Percentiles rank a stretch among this genome's conserved stretches.
These are phyloP conservation scores for Geophilus truncorum DNA, from an alignment of 2,888 invertebrate genomes.

Conservation along the genomic window DNA sequence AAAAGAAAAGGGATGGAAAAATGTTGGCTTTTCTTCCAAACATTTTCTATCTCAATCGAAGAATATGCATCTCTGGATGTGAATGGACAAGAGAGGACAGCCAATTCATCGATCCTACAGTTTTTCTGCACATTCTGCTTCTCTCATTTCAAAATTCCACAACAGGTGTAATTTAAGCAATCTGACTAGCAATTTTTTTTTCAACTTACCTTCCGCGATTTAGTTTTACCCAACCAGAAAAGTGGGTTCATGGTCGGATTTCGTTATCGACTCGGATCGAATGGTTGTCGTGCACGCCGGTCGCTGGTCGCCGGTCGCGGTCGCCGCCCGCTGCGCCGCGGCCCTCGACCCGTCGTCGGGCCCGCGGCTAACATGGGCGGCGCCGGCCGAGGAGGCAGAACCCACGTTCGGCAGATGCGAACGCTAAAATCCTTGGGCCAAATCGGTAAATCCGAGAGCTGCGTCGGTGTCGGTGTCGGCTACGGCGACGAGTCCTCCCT, in stretches of 20 bases:
- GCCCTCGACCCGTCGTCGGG: neutral
- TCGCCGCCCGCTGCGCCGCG: conserved; percentile 8
- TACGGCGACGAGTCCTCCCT: neutral
- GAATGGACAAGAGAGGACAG: too few species aligned
- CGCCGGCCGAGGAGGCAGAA: neutral
- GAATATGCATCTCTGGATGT: too few species aligned
- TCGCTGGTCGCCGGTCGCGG: neutral
- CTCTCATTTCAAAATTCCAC: too few species aligned
- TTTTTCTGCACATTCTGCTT: too few species aligned
- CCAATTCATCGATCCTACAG: too few species aligned
- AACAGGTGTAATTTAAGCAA: neutral
- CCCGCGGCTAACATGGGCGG: neutral
- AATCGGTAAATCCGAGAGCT: neutral
- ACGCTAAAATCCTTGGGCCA: neutral
- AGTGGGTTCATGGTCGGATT: neutral
- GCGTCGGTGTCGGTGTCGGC: too few species aligned
- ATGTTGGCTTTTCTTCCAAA: too few species aligned
- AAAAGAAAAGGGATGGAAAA: too few species aligned
- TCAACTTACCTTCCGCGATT: neutral
- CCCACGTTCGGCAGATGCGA: neutral
- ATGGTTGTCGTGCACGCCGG: neutral
- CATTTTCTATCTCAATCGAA: too few species aligned
- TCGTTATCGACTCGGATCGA: neutral
- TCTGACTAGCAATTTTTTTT: too few species aligned
- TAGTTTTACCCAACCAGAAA: neutral